Evolutionary conservation across 2,888 invertebrate genomes (phyloP), one percentile per base, ranked within the genome.

Genomic region (Mesorhabditis belari): DNA sequence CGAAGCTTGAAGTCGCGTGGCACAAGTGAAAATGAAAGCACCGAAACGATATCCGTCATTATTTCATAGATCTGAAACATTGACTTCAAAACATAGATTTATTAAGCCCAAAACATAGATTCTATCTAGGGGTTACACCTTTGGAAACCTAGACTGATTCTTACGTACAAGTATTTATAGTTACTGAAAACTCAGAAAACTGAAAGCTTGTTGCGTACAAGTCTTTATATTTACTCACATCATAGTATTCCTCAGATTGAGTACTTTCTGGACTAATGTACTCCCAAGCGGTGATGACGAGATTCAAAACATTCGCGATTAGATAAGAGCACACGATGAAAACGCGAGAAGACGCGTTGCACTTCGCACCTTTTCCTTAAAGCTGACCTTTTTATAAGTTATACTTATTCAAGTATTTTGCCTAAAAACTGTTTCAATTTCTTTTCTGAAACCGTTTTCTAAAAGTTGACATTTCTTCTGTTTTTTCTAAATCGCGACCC

Each of bases 281-380:
- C 61, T 77, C 78, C 78, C 78, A 79, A 23, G 73, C 67, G 5
- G 76, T 77, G 26, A 77, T 67, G 27, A 72, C 57, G n/a, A 79
- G 73, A 50, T 79, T 79, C 26, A 79, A 64, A 55, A 74, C 60
- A 58, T 79, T 79, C 21, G 79, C 76, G 27, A 75, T 55, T 24
- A 76, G 64, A 64, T 79, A 79, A 24, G 76, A 75, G 61, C 69
- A 79, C n/a, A 79, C 79, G 71, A 79, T 67, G 52, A 77, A 66
- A 5, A 79, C 74, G n/a, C 74, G 60, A 79, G 69, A 26, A 79
- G 66, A 24, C 76, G 71, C 1, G 78, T 79, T 5, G 79, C 79
- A 9, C 77, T 77, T 5, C 79, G 75, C 17, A 79, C 72, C 67
- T 77, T 77, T n/a, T 63, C 63, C 71, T 76, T 58, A 61, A 71